Evolutionary conservation across 1,140 invertebrate genomes (phyloP).

Genomic region (Probaryconus sp.): DNA sequence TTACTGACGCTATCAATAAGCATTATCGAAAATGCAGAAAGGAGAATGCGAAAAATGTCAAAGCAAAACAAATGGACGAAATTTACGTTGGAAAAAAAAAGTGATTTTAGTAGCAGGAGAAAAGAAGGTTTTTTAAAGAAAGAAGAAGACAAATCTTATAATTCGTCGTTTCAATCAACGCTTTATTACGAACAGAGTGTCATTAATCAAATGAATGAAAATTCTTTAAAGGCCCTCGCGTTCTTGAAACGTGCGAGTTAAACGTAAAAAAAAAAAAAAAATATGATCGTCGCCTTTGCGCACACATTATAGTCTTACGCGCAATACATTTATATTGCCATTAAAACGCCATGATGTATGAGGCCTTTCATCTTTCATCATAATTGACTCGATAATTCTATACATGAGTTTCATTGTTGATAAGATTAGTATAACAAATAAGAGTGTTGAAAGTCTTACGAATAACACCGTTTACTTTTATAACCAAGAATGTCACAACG

Average conservation of each 20-base stretch:
- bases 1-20: too few species aligned
- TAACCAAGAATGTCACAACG: background rate
- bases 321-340: conserved; percentile 1
- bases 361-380: conserved; percentile 13
- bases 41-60: too few species aligned
- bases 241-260: background rate
- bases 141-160: conserved; percentile 1
- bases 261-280: conserved; percentile 1
- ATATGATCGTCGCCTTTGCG: background rate
- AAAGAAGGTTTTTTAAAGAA: too few species aligned
- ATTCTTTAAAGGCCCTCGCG: background rate
- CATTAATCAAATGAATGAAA: conserved; percentile 16
- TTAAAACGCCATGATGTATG: conserved; percentile 8
- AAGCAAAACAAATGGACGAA: too few species aligned
- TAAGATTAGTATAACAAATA: conserved; percentile 13
- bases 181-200: background rate
- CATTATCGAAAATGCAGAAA: too few species aligned
- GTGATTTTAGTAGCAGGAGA: too few species aligned
- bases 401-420: conserved; percentile 3
- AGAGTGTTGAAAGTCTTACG: conserved; percentile 5
- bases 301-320: too few species aligned
- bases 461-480: background rate
- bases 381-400: conserved; percentile 10
- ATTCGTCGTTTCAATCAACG: background rate
- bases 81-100: too few species aligned